Evolutionary conservation across 2,113 vertebrate species (phyloP).

Genomic region (Notarius lentiginosus): DNA sequence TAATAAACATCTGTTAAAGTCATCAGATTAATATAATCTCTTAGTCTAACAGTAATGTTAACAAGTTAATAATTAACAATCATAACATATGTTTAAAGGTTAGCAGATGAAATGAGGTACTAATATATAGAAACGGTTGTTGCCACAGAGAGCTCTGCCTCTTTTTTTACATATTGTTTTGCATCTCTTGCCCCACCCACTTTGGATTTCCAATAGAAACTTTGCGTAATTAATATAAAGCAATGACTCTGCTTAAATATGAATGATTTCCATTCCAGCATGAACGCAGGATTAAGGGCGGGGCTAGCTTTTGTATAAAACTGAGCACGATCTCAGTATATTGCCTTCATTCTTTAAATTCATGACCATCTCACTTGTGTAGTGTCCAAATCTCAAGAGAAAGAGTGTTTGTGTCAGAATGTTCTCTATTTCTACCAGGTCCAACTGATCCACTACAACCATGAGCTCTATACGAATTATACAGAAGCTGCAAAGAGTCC

Average conservation of each 20-base stretch:
- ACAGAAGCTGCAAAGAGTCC: constrained; percentile 98
- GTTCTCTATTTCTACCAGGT: constrained; percentile 71
- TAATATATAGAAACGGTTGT: neutral
- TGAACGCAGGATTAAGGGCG: neutral
- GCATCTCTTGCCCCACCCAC: neutral
- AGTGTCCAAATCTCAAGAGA: neutral
- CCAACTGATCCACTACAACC: constrained; percentile 99
- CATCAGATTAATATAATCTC: too few species aligned
- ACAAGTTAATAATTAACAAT: too few species aligned
- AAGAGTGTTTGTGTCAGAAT: neutral
- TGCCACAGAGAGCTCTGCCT: neutral
- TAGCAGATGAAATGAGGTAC: neutral
- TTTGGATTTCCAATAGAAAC: neutral
- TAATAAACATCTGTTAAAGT: too few species aligned
- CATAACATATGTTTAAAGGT: neutral
- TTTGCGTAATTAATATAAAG: neutral
- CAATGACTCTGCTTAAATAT: neutral
- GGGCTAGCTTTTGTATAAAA: neutral
- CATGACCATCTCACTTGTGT: neutral
- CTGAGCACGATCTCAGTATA: neutral
- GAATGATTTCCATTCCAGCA: neutral
- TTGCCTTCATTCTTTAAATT: neutral
- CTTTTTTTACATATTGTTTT: neutral
- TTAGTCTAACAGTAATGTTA: too few species aligned
- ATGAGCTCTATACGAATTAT: constrained; percentile 95